Percentiles rank a stretch among this genome's conserved stretches.
phyloP scores from a whole-genome alignment of 1,140 invertebrate species.

The Harpegnathos saltator region DNA sequence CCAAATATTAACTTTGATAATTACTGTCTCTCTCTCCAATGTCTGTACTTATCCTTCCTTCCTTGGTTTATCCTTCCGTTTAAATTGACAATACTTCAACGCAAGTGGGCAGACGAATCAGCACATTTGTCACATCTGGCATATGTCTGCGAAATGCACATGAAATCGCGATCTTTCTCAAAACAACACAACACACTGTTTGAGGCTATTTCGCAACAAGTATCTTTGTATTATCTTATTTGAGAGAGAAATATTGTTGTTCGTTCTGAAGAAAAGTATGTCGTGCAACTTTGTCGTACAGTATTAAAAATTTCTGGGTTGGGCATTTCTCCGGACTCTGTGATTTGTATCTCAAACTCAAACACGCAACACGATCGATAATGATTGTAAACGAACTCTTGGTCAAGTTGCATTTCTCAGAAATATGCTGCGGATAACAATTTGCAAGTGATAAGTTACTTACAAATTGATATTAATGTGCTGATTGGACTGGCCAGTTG shows the following conservation, averaged over 20 bases:
- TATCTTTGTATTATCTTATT: background rate
- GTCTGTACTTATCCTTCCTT: slow-evolving; percentile 33
- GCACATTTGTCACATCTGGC: slow-evolving; percentile 73
- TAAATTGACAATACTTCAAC: slow-evolving; percentile 78
- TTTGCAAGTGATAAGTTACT: slow-evolving; percentile 69
- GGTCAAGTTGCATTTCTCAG: slow-evolving; percentile 30
- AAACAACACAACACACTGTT: background rate
- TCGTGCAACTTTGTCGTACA: slow-evolving; percentile 8
- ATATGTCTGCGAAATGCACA: slow-evolving; percentile 56
- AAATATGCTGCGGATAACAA: slow-evolving; percentile 59
- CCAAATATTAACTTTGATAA: slow-evolving; percentile 52
- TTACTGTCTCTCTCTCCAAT: slow-evolving; percentile 58
- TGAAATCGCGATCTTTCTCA: background rate
- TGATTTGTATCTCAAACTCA: slow-evolving; percentile 20
- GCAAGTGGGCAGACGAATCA: slow-evolving; percentile 82
- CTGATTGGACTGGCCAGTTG: slow-evolving; percentile 84
- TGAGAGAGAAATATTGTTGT: background rate
- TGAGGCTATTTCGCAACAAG: background rate
- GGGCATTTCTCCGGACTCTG: background rate
- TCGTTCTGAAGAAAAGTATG: background rate
- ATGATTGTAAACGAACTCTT: background rate
- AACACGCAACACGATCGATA: background rate
- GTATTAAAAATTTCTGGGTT: background rate
- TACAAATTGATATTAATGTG: slow-evolving; percentile 82
- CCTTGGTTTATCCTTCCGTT: slow-evolving; percentile 39